A percentile compares a stretch with the other conserved stretches of the same genome.
Evolutionary conservation across 2,113 vertebrate genomes (phyloP).

Genomic region (Pionites leucogaster): DNA sequence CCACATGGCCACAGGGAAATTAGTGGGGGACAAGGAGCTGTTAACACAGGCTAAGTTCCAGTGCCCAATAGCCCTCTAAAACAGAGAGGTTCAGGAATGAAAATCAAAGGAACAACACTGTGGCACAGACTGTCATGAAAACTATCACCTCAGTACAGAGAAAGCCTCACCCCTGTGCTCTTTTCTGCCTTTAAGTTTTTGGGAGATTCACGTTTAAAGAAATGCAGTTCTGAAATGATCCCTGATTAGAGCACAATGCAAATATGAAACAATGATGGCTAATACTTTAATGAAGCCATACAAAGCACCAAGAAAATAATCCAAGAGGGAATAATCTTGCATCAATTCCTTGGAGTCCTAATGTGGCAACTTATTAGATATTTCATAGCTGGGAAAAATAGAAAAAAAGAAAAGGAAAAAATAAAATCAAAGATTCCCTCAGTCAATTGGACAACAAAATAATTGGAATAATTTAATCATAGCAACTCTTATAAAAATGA

Average conservation of each 20-base stretch:
- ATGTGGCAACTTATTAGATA: neutral
- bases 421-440: neutral
- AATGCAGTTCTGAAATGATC: neutral
- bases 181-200: neutral
- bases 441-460: neutral
- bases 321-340: neutral
- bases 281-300: conserved; percentile 35
- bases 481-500: neutral
- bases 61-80: neutral
- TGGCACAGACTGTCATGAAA: neutral
- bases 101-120: neutral
- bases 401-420: too few species aligned
- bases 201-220: neutral
- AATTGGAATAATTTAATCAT: neutral
- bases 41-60: neutral
- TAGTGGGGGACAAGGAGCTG: neutral
- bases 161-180: neutral
- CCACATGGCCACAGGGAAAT: accelerated
- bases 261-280: conserved; percentile 20
- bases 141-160: neutral
- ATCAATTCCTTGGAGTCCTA: neutral
- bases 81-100: neutral
- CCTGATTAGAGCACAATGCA: neutral
- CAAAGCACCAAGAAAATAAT: conserved; percentile 15
- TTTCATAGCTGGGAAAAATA: neutral